Evolutionary conservation across 2,888 invertebrate species (phyloP), one percentile per base, ranked within the genome.

Genomic region (Drosophila crucigera): DNA sequence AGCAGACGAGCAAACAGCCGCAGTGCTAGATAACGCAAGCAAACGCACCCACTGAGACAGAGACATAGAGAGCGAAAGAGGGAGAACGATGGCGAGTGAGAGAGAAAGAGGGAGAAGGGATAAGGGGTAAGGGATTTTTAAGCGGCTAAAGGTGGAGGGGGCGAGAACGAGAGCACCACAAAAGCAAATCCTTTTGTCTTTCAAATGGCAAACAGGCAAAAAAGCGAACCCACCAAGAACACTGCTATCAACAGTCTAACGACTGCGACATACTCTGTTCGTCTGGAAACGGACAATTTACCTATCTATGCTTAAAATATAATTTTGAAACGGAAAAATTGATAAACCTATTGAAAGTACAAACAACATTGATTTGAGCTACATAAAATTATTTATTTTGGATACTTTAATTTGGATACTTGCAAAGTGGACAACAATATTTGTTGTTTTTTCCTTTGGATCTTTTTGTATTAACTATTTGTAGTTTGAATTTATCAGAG

Each of bases 111-210:
- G 5, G 35, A 11, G 28, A 2, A 19, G n/a, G 3, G 35, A 11
- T n/a, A 28, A 37, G 37, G 19, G 37, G 28, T 25, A 4, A 47
- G 47, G 47, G 47, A 25, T 47, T 25, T 14, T n/a, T 14, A 55
- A 56, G 56, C 41, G 41, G 41, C n/a, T 30, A 22, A 22, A 19
- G 25, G 19, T 28, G 41, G 22, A 41, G n/a, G 16, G 50, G 25
- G 68, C 35, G 49, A 55, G 55, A 54, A 66, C 60, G 53, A 55
- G 68, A 54, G 68, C 62, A 73, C 77, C 86, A 73, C 79, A 86
- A 78, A 76, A 76, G 82, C 74, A 85, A 90, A 85, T 88, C 90
- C 87, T 85, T 88, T 88, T 88, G 87, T 88, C 89, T 90, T 83
- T 73, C 6, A 84, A 88, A 77, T 71, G 71, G 74, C 76, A 80